phyloP scores from a whole-genome alignment of 2,113 vertebrate genomes.

The Geothlypis trichas region DNA sequence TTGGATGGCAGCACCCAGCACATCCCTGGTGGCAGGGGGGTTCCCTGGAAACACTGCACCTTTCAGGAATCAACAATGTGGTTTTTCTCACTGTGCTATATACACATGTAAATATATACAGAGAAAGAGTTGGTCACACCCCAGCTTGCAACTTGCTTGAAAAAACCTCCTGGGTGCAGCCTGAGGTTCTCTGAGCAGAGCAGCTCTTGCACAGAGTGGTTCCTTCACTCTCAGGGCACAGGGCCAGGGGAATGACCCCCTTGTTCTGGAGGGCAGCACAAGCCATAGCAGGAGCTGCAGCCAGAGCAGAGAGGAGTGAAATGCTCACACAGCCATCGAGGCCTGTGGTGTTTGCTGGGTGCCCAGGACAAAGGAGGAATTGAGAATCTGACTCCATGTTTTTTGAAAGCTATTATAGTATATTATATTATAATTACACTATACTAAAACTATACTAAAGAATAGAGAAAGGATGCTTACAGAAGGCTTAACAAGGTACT shows the following conservation, averaged over 20 bases:
- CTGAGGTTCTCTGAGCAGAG: background rate
- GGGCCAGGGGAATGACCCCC: background rate
- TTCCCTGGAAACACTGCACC: background rate
- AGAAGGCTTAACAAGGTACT: too few species aligned
- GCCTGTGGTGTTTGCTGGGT: too few species aligned
- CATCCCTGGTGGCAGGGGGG: background rate
- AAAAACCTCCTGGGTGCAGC: background rate
- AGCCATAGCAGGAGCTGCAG: constrained; percentile 3
- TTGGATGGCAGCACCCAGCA: background rate
- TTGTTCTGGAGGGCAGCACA: background rate
- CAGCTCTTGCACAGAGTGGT: background rate
- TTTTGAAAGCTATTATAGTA: too few species aligned
- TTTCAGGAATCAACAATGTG: background rate
- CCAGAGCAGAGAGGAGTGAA: constrained; percentile 9
- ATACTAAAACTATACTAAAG: too few species aligned
- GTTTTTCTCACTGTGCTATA: background rate
- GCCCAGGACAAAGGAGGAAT: too few species aligned
- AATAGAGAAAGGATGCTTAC: too few species aligned
- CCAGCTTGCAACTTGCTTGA: background rate
- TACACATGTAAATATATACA: background rate
- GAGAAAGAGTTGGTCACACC: background rate
- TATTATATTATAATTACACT: too few species aligned
- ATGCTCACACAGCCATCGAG: background rate
- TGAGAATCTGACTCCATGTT: too few species aligned
- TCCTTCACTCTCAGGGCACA: background rate